Conservation (phyloP, 2,797 vertebrate genomes). For the Pipistrellus nathusii region DNA sequence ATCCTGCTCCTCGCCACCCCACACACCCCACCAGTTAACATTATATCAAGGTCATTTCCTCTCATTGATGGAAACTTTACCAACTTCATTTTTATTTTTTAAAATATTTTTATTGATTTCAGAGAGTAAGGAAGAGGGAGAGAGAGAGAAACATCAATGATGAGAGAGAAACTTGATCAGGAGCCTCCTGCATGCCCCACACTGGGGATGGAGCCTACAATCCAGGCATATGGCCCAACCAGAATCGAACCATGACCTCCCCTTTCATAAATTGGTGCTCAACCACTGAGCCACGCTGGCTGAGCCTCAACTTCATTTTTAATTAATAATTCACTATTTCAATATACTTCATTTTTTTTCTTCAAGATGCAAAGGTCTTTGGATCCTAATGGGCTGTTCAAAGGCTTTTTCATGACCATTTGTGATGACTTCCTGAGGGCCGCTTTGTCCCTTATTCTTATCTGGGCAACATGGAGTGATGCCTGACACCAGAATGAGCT, state of each 20-base stretch:
- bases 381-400: background rate
- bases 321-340: background rate
- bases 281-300: background rate
- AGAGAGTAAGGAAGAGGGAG: too few relatives aligned
- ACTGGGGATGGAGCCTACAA: background rate
- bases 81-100: background rate
- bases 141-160: too few relatives aligned
- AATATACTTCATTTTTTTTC: background rate
- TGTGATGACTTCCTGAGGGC: background rate
- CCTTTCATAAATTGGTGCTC: background rate
- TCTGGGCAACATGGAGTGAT: background rate
- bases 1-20: background rate
- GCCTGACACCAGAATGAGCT: background rate
- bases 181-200: too few relatives aligned
- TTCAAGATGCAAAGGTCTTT: background rate
- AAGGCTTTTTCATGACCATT: background rate
- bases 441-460: background rate
- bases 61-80: background rate
- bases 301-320: conserved; percentile 2
- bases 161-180: too few relatives aligned
- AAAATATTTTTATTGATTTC: too few relatives aligned
- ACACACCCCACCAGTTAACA: background rate
- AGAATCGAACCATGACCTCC: background rate
- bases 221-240: background rate
- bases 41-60: background rate